A percentile compares a stretch with the other conserved stretches of the same genome.
These are phyloP conservation scores for Tenebrio molitor DNA, from an alignment of 1,140 invertebrate genomes.

Conservation along the genomic window DNA sequence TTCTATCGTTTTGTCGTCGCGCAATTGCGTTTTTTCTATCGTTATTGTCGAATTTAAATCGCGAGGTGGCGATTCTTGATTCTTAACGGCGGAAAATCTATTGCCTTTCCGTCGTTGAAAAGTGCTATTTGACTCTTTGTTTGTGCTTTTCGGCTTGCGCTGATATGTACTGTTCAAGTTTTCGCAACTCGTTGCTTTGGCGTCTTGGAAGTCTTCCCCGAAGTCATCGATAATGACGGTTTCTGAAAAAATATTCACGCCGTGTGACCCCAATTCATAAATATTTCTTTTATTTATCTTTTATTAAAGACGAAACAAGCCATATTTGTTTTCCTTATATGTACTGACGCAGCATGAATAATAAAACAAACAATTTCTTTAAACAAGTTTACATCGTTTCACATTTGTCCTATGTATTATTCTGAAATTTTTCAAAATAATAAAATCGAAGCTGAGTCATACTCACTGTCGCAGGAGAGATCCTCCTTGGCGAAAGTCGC, in stretches of 20 bases:
- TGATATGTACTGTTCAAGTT: conserved; percentile 54
- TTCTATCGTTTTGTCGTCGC: conserved; percentile 6
- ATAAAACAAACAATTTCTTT: too few species aligned
- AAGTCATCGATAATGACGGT: neutral
- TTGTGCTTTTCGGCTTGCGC: conserved; percentile 45
- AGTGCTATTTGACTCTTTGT: conserved; percentile 46
- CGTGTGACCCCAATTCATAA: too few species aligned
- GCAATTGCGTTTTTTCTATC: conserved; percentile 24
- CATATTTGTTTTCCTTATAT: too few species aligned
- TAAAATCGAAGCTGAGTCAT: neutral
- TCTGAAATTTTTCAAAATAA: too few species aligned
- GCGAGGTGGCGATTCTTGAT: neutral
- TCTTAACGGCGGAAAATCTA: conserved; percentile 5
- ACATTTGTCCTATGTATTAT: conserved; percentile 69
- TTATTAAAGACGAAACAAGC: too few species aligned
- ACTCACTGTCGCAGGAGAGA: neutral
- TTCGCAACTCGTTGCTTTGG: conserved; percentile 20
- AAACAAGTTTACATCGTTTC: too few species aligned
- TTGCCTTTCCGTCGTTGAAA: conserved; percentile 39
- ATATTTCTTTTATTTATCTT: too few species aligned
- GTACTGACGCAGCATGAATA: too few species aligned
- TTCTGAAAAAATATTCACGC: conserved; percentile 1
- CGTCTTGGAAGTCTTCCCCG: conserved; percentile 8
- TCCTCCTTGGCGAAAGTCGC: conserved; percentile 22
- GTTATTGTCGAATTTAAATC: conserved; percentile 48